phyloP scores from a whole-genome alignment of 2,888 invertebrate genomes.

The Agrochola lota region DNA sequence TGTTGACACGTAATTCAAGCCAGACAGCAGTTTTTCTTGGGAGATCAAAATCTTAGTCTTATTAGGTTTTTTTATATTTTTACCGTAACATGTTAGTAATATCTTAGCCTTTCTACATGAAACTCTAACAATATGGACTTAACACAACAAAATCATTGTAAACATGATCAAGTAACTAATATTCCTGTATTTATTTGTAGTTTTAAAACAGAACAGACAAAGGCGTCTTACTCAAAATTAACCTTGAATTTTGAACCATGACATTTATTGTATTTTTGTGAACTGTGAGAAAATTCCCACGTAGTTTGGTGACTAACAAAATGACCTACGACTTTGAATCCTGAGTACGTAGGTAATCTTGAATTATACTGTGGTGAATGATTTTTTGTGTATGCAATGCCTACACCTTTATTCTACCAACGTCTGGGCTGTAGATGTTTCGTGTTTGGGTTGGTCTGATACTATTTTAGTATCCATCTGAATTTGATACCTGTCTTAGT shows the following conservation, averaged over 20 bases:
- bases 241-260: constrained; percentile 45
- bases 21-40: background rate
- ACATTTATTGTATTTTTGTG: constrained; percentile 33
- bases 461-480: background rate
- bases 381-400: background rate
- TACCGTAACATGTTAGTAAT: background rate
- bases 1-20: background rate
- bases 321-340: constrained; percentile 28
- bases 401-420: background rate
- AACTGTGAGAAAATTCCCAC: constrained; percentile 46
- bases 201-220: background rate
- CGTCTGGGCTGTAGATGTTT: background rate
- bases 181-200: background rate
- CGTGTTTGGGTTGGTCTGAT: constrained; percentile 9
- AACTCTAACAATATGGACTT: background rate
- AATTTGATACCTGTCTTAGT: constrained; percentile 1
- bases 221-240: background rate
- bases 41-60: background rate
- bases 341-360: background rate
- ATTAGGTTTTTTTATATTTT: background rate
- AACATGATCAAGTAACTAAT: background rate
- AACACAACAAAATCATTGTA: background rate
- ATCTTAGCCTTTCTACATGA: background rate
- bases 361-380: background rate
- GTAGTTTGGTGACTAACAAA: constrained; percentile 43